Evolutionary conservation across 2,888 invertebrate genomes (phyloP), one percentile per base, ranked within the genome.

Genomic region (Stenichneumon culpator): DNA sequence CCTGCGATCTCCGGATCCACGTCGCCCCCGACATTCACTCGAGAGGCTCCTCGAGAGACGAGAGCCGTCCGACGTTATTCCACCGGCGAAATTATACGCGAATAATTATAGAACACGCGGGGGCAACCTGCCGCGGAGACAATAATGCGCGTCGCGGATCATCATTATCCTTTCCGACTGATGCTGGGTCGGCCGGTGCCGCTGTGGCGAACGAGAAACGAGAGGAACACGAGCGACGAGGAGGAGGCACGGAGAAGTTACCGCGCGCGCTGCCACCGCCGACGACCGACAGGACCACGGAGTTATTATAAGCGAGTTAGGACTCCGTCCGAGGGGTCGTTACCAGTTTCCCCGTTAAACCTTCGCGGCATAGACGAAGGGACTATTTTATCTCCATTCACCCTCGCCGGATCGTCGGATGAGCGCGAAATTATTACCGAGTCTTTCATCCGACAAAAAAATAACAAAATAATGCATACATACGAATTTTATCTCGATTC

Each of bases 241-340:
- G 54, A 75, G 47, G 67, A 47, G 44, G 44, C 52, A 63, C 16
- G 50, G 28, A 78, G 50, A 19, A 78, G 54, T 73, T 72, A 83
- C 83, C 80, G 79, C 78, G 68, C 80, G 79, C 78, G 68, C 68
- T 67, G 67, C 83, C 67, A 47, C 77, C 77, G 77, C 54, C 79
- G 77, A 77, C 82, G 82, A 80, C 79, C 50, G n/a, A 65, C 60
- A 74, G 72, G 73, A 83, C 85, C 83, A 65, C 72, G 84, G 84
- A 91, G 91, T 92, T 91, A 92, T 92, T 92, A 91, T 91, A 92
- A 92, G 90, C 89, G 89, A 91, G 92, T 92, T 91, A 92, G 90
- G 89, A 87, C 88, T 47, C 16, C 82, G 87, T 80, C 87, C 83
- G 84, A 74, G 74, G 83, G 87, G 79, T 85, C 87, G 86, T 86